Percentiles rank a stretch among this genome's conserved stretches.
Evolutionary conservation across 2,797 vertebrate genomes (phyloP).

Genomic region (Hafferia zeledoni): DNA sequence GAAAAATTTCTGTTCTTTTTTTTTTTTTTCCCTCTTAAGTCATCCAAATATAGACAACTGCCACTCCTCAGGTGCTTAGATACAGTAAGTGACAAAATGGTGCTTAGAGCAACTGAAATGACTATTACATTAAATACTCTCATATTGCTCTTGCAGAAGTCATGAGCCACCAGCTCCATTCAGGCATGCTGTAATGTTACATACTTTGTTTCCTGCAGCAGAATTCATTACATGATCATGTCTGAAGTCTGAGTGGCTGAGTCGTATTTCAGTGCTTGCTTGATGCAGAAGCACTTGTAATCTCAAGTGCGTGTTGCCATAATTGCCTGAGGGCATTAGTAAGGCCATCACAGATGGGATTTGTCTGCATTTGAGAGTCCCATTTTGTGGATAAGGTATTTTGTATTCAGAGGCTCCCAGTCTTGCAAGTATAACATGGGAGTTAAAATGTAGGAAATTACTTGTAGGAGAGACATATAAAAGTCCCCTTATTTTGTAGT

Average conservation of each 20-base stretch:
- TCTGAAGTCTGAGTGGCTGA: neutral
- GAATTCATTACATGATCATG: neutral
- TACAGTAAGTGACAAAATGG: neutral
- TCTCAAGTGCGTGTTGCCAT: neutral
- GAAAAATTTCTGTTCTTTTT: neutral
- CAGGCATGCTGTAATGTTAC: neutral
- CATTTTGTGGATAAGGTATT: neutral
- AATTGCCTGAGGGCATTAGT: neutral
- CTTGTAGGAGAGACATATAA: neutral
- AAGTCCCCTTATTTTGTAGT: neutral
- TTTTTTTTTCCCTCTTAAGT: neutral
- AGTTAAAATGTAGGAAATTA: neutral
- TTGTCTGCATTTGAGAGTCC: neutral
- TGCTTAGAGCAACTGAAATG: neutral
- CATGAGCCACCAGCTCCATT: neutral
- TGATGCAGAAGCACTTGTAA: neutral
- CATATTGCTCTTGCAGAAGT: neutral
- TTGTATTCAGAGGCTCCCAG: neutral
- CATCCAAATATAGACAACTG: neutral
- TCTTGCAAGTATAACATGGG: neutral
- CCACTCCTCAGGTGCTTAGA: neutral
- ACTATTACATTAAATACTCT: neutral
- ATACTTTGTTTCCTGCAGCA: neutral
- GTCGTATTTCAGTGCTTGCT: neutral
- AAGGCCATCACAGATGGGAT: neutral